phyloP scores from a whole-genome alignment of 2,888 invertebrate species.

The Prostheceraeus crozeri region DNA sequence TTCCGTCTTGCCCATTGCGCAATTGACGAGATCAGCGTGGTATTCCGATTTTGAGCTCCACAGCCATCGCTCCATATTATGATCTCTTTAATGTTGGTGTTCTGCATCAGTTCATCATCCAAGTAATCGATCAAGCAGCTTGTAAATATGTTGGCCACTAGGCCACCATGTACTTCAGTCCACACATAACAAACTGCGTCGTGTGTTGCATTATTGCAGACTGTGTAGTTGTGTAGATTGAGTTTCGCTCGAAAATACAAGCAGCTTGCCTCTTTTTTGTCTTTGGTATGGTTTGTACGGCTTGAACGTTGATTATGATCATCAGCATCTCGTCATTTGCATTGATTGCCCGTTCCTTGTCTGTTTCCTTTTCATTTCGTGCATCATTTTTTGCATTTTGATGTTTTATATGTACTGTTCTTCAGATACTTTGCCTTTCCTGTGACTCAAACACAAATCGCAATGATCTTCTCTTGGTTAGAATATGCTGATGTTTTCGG shows the following conservation, averaged over 20 bases:
- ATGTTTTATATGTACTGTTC: background rate
- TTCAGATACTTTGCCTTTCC: slow-evolving; percentile 2
- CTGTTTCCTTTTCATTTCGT: background rate
- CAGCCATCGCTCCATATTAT: slow-evolving; percentile 25
- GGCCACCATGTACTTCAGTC: background rate
- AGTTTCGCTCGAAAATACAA: slow-evolving; percentile 18
- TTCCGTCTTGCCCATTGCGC: background rate
- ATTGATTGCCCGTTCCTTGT: background rate
- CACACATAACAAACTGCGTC: slow-evolving; percentile 2
- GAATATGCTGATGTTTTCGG: background rate
- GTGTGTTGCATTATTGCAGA: slow-evolving; percentile 5
- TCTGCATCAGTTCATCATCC: background rate
- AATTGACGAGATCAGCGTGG: background rate
- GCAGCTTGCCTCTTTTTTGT: slow-evolving; percentile 22
- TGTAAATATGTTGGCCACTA: slow-evolving; percentile 13
- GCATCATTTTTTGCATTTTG: background rate
- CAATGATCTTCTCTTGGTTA: slow-evolving; percentile 4
- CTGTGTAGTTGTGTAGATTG: slow-evolving; percentile 11
- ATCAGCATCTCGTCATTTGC: background rate
- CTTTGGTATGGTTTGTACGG: slow-evolving; percentile 1
- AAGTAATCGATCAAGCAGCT: slow-evolving; percentile 11
- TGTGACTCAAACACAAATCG: background rate
- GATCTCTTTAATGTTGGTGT: background rate
- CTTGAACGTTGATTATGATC: slow-evolving; percentile 10
- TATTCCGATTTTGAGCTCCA: slow-evolving; percentile 11